Evolutionary conservation across 2,797 vertebrate genomes (phyloP), one percentile per base, ranked within the genome.

Genomic region (Phylloscopus collybita): DNA sequence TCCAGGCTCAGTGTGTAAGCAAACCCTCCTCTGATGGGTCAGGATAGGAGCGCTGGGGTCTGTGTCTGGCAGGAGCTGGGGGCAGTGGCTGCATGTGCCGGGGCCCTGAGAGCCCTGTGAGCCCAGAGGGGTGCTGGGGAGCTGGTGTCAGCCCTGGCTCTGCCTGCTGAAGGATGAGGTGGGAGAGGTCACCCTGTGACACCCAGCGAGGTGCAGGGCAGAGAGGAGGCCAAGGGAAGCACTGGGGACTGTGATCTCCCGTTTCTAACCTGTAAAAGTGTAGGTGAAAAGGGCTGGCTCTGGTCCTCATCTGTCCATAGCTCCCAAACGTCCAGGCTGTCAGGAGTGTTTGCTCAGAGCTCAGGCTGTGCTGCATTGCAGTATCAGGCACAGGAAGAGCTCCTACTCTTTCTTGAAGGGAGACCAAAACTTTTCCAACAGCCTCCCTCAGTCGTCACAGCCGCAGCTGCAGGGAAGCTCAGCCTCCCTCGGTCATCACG

Each of bases 1-100:
- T 89, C 71, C 94, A 96, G 94, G 91, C 78, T 91, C 92, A 82
- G 87, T 91, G 40, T 81, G 83, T 81, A 88, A 88, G 93, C 94
- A 87, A 95, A 85, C 83, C 91, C 71, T 94, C 83, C 80, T 79
- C n/a, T 30, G 83, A 57, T 6, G 86, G 44, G 44, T 50, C 16
- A 5, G 76, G 73, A 49, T 18, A 17, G 88, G 81, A 86, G 67
- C 34, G 47, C 88, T 47, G 93, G 81, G 54, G 54, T 75, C 81
- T 81, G 80, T 80, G 73, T 73, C 81, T 80, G 92, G 42, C 53
- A 10, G 18, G 86, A 66, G 71, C 74, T 88, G 90, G 76, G 90
- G 17, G 71, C 88, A 14, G 30, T 9, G 12, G 1, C 8, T 16
- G 0, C 2, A 17, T 21, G 49, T 4, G 5, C 47, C 2, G 10